Base-by-base conservation (phyloP, 2,113 vertebrate species). In the Myxocyprinus asiaticus region DNA sequence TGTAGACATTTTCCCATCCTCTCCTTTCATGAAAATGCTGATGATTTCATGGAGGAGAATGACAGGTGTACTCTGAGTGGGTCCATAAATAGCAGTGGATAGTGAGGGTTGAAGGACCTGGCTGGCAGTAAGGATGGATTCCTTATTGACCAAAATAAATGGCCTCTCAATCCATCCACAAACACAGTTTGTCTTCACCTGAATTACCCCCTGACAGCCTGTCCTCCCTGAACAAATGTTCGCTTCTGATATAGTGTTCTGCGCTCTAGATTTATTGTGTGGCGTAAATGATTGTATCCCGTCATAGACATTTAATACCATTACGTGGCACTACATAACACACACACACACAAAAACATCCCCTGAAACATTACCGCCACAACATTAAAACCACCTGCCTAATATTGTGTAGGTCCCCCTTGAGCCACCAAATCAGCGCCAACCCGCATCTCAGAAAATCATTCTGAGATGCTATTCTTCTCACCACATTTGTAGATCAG, bases 121-220 rank as follows among this genome's bases (percentile, higher is more conserved):
- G 61, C 59, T 4, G 4, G 67, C 50, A 78, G 63, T 14, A 69
- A 70, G 76, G 77, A 84, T 75, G 79, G 79, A 33, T 72, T 81
- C 55, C 79, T 81, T 78, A 84, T 81, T 84, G 76, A 72, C 73
- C 67, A 78, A 77, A 84, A 81, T 75, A 81, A 84, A 84, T 81
- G 76, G 65, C 79, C 79, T 75, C 82, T 84, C 76, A 81, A 75
- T 62, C 71, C 75, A 76, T 84, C 44, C 59, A 55, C 75, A 84
- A 84, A 84, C 82, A 81, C 79, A 71, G 74, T 84, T 84, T 78
- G 76, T 81, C 62, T 77, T 78, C 70, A 75, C 50, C 67, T 69
- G 79, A 84, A 84, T 70, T 71, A 50, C 33, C 48, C 56, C 22
- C 45, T 78, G 79, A 81, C 76, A 81, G 44, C 63, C 15, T 75